Conservation (phyloP, 2,888 invertebrate species). For the Amiota mariae region DNA sequence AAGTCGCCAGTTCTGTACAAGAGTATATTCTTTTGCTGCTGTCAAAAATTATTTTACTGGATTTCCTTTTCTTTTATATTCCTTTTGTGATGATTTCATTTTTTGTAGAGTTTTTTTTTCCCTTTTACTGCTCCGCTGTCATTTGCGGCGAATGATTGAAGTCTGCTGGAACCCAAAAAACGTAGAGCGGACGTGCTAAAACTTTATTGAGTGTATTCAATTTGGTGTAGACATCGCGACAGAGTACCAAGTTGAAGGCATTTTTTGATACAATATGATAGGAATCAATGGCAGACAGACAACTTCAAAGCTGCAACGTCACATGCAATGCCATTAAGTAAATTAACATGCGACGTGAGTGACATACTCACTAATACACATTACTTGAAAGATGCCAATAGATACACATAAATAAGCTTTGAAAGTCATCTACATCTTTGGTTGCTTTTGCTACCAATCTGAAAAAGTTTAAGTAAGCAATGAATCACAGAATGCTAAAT, state of each 20-base stretch:
- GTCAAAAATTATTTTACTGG: slow-evolving; percentile 18
- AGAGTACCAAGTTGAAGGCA: slow-evolving; percentile 32
- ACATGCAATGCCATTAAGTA: slow-evolving; percentile 38
- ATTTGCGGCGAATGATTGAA: slow-evolving; percentile 36
- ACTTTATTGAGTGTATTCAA: slow-evolving; percentile 54
- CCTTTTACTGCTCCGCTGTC: slow-evolving; percentile 25
- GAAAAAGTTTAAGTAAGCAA: slow-evolving; percentile 18
- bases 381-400: neutral
- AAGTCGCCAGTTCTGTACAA: too few relatives aligned
- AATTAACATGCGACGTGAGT: slow-evolving; percentile 38
- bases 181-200: slow-evolving; percentile 48
- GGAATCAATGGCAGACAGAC: slow-evolving; percentile 21
- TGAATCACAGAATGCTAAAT: neutral
- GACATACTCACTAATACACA: slow-evolving; percentile 23
- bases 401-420: neutral
- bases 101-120: neutral
- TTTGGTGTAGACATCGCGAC: slow-evolving; percentile 46
- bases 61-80: neutral
- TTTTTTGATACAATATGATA: neutral
- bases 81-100: neutral
- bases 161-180: slow-evolving; percentile 29
- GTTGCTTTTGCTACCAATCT: slow-evolving; percentile 22
- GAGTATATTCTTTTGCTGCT: neutral
- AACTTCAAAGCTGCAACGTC: slow-evolving; percentile 20
- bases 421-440: neutral